Conservation (phyloP, 1,140 invertebrate genomes). For the Drosophila grimshawi region DNA sequence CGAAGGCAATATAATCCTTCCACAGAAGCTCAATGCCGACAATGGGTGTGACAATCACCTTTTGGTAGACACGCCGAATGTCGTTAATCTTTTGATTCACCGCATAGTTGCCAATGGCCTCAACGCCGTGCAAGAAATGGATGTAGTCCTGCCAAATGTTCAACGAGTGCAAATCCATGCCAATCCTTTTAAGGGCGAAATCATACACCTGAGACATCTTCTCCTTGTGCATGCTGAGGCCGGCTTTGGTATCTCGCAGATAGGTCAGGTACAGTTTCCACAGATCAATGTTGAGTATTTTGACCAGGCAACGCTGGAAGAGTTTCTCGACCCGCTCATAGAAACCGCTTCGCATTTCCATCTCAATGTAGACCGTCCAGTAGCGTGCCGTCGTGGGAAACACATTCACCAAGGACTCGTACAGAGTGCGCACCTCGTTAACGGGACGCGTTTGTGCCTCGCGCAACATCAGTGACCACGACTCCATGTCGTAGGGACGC, state of each 20-base stretch:
- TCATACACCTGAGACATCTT: conserved; percentile 99
- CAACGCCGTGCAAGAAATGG: conserved; percentile 97
- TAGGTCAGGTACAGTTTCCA: conserved; percentile 99
- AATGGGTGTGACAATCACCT: conserved; percentile 98
- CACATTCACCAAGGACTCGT: conserved; percentile 96
- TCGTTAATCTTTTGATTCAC: conserved; percentile 99
- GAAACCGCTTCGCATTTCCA: conserved; percentile 98
- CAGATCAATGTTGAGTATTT: conserved; percentile 99
- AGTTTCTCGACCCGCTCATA: conserved; percentile 99
- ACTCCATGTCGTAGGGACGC: conserved; percentile 96
- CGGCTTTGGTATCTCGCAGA: conserved; percentile 98
- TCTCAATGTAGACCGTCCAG: conserved; percentile 99
- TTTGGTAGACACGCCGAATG: conserved; percentile 97
- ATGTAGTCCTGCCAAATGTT: conserved; percentile 99
- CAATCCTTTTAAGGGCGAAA: conserved; percentile 99
- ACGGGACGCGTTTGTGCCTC: conserved; percentile 96
- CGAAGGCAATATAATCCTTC: conserved; percentile 98
- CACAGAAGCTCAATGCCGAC: conserved; percentile 98
- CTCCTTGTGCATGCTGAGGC: conserved; percentile 97
- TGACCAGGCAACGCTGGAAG: conserved; percentile 98
- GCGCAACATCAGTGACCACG: conserved; percentile 97
- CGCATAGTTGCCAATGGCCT: conserved; percentile 98
- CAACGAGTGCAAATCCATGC: conserved; percentile 98
- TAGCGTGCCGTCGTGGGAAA: conserved; percentile 98
- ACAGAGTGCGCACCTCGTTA: conserved; percentile 95